A percentile compares a stretch with the other conserved stretches of the same genome.
Conservation (phyloP, 2,888 invertebrate genomes). For the Chrysolina oricalcia region DNA sequence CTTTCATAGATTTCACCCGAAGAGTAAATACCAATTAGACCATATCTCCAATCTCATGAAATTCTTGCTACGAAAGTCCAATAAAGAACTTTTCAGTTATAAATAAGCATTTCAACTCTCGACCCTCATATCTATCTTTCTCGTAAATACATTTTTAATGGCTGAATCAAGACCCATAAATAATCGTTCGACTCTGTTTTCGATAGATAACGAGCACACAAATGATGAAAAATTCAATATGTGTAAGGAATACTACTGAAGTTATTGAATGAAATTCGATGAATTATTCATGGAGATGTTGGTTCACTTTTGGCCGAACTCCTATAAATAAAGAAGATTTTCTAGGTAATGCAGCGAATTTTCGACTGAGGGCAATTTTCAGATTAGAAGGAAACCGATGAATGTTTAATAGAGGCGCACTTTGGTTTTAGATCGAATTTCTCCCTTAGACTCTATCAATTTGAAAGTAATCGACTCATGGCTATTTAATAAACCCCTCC, state of each 20-base stretch:
- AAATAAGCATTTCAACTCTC: conserved; percentile 20
- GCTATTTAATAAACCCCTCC: too few species aligned
- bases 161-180: conserved; percentile 29
- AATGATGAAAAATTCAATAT: conserved; percentile 29
- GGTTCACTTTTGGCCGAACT: neutral
- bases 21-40: neutral
- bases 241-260: conserved; percentile 9
- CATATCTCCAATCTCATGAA: neutral
- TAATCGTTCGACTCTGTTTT: conserved; percentile 28
- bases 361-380: too few species aligned
- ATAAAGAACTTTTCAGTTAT: neutral
- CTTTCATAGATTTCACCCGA: neutral
- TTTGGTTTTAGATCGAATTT: too few species aligned
- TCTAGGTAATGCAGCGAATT: too few species aligned
- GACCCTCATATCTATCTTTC: conserved; percentile 30
- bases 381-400: too few species aligned
- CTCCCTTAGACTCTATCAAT: too few species aligned
- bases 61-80: conserved; percentile 6
- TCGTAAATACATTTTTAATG: conserved; percentile 32
- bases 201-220: conserved; percentile 31
- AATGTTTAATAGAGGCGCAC: too few species aligned
- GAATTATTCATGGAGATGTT: neutral
- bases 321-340: neutral
- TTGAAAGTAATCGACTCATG: too few species aligned
- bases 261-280: neutral